A percentile compares a stretch with the other conserved stretches of the same genome.
Conservation (phyloP, 1,140 invertebrate species). For the Archivesica marissinica region DNA sequence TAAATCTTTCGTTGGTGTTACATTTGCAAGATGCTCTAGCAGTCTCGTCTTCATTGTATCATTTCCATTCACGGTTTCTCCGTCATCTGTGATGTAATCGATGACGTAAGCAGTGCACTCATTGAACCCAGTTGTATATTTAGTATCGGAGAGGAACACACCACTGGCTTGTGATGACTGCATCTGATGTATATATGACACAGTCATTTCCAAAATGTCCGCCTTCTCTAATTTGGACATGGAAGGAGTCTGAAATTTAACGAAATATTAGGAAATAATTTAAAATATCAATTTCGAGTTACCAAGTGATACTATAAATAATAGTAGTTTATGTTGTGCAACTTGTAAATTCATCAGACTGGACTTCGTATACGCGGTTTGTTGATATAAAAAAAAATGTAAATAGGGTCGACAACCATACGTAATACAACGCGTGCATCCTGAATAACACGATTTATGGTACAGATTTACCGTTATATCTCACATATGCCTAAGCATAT, state of each 20-base stretch:
- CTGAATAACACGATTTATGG: too few relatives aligned
- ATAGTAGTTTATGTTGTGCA: too few relatives aligned
- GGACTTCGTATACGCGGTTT: too few relatives aligned
- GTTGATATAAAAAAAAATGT: too few relatives aligned
- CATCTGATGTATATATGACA: conserved; percentile 20
- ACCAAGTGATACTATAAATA: too few relatives aligned
- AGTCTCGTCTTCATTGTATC: neutral
- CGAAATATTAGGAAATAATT: too few relatives aligned
- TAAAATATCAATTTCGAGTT: too few relatives aligned
- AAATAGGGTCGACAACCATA: too few relatives aligned
- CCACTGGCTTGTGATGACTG: neutral
- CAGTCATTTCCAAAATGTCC: conserved; percentile 28
- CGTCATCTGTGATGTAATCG: neutral
- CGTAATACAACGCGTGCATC: too few relatives aligned
- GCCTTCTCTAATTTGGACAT: conserved; percentile 38
- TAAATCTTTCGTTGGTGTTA: neutral
- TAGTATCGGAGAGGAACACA: neutral
- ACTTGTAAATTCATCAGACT: too few relatives aligned
- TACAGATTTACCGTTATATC: too few relatives aligned
- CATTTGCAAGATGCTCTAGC: neutral
- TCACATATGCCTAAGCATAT: too few relatives aligned
- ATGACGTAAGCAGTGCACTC: neutral
- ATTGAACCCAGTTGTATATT: neutral
- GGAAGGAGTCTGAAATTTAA: neutral
- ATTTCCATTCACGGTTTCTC: neutral